Base-by-base conservation (phyloP, 2,888 invertebrate species). In the Timema cristinae region DNA sequence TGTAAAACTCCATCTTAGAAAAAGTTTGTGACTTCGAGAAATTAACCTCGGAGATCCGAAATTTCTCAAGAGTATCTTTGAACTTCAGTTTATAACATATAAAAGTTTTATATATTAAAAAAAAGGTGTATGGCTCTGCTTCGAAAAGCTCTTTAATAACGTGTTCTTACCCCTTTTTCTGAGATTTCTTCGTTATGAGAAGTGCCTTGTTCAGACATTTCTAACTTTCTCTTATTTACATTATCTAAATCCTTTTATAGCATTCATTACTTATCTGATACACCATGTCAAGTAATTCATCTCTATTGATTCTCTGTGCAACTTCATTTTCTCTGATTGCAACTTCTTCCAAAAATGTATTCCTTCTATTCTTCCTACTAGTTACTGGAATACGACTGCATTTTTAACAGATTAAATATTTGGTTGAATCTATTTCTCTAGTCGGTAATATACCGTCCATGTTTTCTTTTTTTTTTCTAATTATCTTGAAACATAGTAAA, bases 281-380 rank as follows among this genome's bases (percentile, higher is more conserved):
- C 16, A 13, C 56, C n/a, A 13, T 13, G 7, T 6, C 56, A 5
- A 16, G 16, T 56, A 56, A 6, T 56, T n/a, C 15, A 56, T 15
- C 10, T 56, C 16, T n/a, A 56, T 6, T 11, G 16, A 56, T 6
- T 56, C 7, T 5, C 56, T 56, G 56, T 7, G n/a, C 56, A 15
- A 16, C 56, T 56, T 56, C 10, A 56, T 56, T 16, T 56, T 56
- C 6, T 56, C 56, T 2, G 7, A 56, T 56, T 56, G 56, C 16
- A 56, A 16, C 7, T 56, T n/a, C 56, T 56, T 56, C 56, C 56
- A 56, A 56, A n/a, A 56, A 56, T 56, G n/a, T 56, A 13, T 56
- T n/a, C 11, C 7, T 56, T 15, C 56, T 16, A 6, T 4, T 56
- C 56, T 56, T 16, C 1, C 5, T 56, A 56, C 56, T 13, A 11